These are phyloP conservation scores for Canis aureus DNA, from an alignment of 2,113 vertebrate genomes.

Conservation along the genomic window DNA sequence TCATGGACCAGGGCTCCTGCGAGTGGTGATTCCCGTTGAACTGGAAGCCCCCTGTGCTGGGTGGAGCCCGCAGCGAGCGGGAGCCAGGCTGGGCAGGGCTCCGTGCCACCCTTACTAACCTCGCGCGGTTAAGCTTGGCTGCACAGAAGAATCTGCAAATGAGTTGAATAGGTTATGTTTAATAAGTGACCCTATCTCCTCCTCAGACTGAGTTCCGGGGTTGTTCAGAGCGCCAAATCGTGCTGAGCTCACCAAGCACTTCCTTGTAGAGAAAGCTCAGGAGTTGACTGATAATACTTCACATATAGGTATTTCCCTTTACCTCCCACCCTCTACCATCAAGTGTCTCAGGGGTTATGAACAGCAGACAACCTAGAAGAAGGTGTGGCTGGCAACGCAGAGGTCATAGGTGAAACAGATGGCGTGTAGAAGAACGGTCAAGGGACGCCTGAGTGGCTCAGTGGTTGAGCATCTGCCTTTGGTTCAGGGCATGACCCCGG, in stretches of 20 bases:
- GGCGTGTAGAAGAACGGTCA: too few relatives aligned
- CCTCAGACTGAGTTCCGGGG: not conserved
- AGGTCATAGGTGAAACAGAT: fast-evolving
- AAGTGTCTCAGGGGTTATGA: not conserved
- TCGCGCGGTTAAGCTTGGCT: fast-evolving
- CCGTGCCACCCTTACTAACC: not conserved
- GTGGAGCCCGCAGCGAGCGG: fast-evolving
- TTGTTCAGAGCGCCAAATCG: not conserved
- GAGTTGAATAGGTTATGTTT: not conserved
- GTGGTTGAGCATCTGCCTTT: too few relatives aligned
- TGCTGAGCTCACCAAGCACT: not conserved
- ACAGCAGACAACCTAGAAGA: not conserved
- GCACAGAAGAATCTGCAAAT: not conserved
- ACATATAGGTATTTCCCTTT: not conserved
- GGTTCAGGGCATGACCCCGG: too few relatives aligned
- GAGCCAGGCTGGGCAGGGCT: too few relatives aligned
- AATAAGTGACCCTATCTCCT: not conserved
- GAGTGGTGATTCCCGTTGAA: fast-evolving
- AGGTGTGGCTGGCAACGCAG: not conserved
- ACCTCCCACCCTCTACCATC: not conserved
- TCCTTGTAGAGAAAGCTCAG: not conserved
- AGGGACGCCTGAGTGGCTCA: too few relatives aligned
- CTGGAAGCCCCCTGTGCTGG: too few relatives aligned
- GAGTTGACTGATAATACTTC: not conserved
- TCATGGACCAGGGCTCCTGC: fast-evolving